Evolutionary conservation across 2,113 vertebrate genomes (phyloP).

Genomic region (Oryzias woworae): DNA sequence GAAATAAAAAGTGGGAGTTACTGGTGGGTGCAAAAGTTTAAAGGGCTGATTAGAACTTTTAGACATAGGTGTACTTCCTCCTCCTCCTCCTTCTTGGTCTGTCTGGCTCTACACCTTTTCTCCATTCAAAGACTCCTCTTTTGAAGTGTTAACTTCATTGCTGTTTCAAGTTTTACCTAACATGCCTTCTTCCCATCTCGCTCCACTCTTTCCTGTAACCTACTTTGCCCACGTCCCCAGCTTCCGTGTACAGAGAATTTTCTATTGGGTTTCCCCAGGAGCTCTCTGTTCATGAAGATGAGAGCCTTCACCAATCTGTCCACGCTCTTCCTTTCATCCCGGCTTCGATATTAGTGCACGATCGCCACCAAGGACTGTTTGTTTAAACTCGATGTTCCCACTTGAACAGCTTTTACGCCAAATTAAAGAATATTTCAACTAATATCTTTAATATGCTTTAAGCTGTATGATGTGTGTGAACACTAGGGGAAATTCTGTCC

Average conservation of each 20-base stretch:
- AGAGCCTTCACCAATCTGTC: neutral
- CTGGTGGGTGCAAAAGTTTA: too few species aligned
- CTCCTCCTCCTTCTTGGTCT: neutral
- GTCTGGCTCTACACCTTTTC: conserved; percentile 1
- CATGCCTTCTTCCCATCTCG: neutral
- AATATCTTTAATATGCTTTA: too few species aligned
- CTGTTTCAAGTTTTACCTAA: neutral
- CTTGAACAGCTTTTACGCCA: too few species aligned
- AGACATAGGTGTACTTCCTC: neutral
- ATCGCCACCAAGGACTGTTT: too few species aligned
- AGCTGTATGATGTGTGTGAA: too few species aligned
- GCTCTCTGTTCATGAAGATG: neutral
- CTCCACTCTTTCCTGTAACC: neutral
- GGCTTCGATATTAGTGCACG: too few species aligned
- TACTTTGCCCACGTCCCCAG: neutral
- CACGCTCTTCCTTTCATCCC: neutral
- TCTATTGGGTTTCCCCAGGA: neutral
- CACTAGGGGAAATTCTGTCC: too few species aligned
- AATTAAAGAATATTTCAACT: too few species aligned
- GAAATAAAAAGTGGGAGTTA: too few species aligned
- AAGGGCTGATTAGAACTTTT: too few species aligned
- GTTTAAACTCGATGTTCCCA: too few species aligned
- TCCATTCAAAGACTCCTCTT: conserved; percentile 9
- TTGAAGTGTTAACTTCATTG: conserved; percentile 30
- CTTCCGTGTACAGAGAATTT: neutral